Evolutionary conservation across 2,113 vertebrate genomes (phyloP), one percentile per base, ranked within the genome.

Genomic region (Periophthalmus modestus): DNA sequence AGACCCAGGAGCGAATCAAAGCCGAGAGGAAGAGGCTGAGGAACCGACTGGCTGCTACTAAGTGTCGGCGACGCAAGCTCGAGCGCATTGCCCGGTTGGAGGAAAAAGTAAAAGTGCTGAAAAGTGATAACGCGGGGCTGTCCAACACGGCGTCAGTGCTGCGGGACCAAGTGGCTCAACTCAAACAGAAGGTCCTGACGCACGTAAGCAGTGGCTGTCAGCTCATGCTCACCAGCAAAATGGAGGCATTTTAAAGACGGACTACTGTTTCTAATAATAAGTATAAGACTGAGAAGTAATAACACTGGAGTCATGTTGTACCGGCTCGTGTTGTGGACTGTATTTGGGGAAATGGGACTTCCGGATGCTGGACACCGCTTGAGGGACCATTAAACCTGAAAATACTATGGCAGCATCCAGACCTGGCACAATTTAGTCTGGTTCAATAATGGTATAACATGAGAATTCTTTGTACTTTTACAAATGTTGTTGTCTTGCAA

Each of bases 161-260:
- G 4, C 92, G 96, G 9, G 97, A 97, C 3, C 97, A 98, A 79
- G 97, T 98, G 52, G 95, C 96, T 14, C 95, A 97, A 85, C 94
- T 98, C 62, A 97, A 97, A 68, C 95, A 96, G 83, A 96, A 96
- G 79, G 96, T 98, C 75, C 92, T 96, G 72, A 95, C 95, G 47
- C 97, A 98, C 23, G 95, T 97, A 74, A 96, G 94, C 78, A 96
- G 95, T 80, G 97, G 97, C 73, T 98, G 97, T 83, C 97, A 97
- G 86, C 93, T 98, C 74, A 96, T 97, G 85, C 84, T 97, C 0
- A 94, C 94, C 3, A 94, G 95, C 43, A 96, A 97, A 79, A 92
- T 95, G 83, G 95, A 95, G 82, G 88, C 92, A 4, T 95, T 94
- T 86, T 95, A 90, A 87, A 82, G 24, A n/a, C 16, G 66, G 80